Evolutionary conservation across 2,113 vertebrate genomes (phyloP), one percentile per base, ranked within the genome.

Genomic region (Benitochromis conjunctus): DNA sequence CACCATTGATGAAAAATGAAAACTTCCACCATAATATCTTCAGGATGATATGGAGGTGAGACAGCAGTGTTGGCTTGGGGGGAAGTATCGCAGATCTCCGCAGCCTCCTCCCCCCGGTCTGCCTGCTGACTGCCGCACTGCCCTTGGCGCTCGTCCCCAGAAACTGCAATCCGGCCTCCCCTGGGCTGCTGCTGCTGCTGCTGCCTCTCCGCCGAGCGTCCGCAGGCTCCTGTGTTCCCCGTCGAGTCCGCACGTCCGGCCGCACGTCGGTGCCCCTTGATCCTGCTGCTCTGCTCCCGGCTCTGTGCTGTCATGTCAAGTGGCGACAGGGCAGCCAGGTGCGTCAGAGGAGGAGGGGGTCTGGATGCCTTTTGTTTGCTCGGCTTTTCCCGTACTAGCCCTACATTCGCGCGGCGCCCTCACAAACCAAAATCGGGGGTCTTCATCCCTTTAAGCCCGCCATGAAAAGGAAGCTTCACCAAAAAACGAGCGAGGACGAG

Each of bases 271-370:
- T 94, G 95, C 95, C 95, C 94, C 94, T 93, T 92, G 96, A 93
- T 95, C 94, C 95, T 89, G 93, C 91, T 93, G 92, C 91, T 94
- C 87, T 91, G 91, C 88, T 89, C 82, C 86, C 89, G 92, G 91
- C 94, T 94, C 92, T 89, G 94, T 83, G 94, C 93, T 94, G 94
- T 96, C 96, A 97, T 97, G 95, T 97, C 96, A 95, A 91, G 92
- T 85, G 92, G 92, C 91, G 95, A 94, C 93, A 88, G 95, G 94
- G 92, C 93, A 92, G 95, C 95, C 95, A 94, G 95, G 94, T 94
- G 94, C 93, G 94, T 95, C 94, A 92, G 93, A 91, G 90, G 83
- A 79, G 76, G 76, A 79, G 88, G 91, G 91, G 90, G 89, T 64
- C 78, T 90, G 89, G 92, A 85, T 94, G 95, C 89, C 93, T 95